Evolutionary conservation across 2,113 vertebrate genomes (phyloP).

Genomic region (Rhea pennata): DNA sequence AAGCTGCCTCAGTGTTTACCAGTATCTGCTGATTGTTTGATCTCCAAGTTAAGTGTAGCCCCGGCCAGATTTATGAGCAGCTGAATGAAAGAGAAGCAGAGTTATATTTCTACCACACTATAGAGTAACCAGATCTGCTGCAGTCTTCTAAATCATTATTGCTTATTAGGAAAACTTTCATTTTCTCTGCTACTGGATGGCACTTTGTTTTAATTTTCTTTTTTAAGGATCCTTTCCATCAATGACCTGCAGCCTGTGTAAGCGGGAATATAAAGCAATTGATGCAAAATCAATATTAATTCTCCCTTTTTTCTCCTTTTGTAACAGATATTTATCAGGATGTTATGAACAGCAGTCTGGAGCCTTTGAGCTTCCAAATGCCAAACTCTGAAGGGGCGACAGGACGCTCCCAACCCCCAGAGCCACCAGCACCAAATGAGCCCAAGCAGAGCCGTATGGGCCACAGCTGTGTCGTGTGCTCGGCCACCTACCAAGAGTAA

Average conservation of each 20-base stretch:
- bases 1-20: conserved; percentile 34
- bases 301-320: neutral
- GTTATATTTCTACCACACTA: neutral
- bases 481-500: neutral
- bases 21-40: conserved; percentile 49
- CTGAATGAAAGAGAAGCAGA: neutral
- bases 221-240: conserved; percentile 24
- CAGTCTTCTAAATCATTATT: conserved; percentile 37
- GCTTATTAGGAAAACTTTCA: conserved; percentile 8
- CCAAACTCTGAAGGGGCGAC: neutral
- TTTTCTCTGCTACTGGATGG: conserved; percentile 8
- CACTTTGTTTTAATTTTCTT: conserved; percentile 23
- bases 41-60: conserved; percentile 34
- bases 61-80: conserved; percentile 17
- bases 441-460: neutral
- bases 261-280: conserved; percentile 37
- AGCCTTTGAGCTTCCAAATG: neutral
- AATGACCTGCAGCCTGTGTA: neutral
- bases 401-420: neutral
- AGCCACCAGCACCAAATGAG: neutral
- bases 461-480: neutral
- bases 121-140: neutral
- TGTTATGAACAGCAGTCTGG: neutral
- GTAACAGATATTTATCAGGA: neutral
- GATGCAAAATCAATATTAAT: conserved; percentile 47